Percentiles rank a stretch among this genome's conserved stretches.
These are phyloP conservation scores for Scomber japonicus DNA, from an alignment of 2,113 vertebrate genomes.

Conservation along the genomic window DNA sequence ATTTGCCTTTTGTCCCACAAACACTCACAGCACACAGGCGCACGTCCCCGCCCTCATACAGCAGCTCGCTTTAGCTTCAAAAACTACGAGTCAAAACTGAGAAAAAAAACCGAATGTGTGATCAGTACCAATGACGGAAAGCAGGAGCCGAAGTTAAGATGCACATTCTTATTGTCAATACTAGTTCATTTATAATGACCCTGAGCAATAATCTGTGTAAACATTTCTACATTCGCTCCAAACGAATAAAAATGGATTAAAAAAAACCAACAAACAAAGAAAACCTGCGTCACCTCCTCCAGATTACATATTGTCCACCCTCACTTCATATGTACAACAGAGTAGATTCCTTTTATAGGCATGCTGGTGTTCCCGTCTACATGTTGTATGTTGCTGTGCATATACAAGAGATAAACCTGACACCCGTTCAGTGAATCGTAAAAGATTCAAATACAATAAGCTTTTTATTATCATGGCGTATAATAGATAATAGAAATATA, in stretches of 20 bases:
- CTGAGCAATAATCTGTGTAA: slow-evolving; percentile 83
- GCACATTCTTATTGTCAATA: slow-evolving; percentile 76
- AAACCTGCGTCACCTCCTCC: slow-evolving; percentile 25
- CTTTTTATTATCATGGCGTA: slow-evolving; percentile 10
- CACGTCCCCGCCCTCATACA: slow-evolving; percentile 21
- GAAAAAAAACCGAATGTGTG: background rate
- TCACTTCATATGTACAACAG: slow-evolving; percentile 25
- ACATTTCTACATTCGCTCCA: slow-evolving; percentile 77
- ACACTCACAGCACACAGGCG: slow-evolving; percentile 1
- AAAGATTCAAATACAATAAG: slow-evolving; percentile 25
- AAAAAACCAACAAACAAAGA: background rate
- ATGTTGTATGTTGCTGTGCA: slow-evolving; percentile 55
- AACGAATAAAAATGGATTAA: slow-evolving; percentile 45
- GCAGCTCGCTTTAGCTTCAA: slow-evolving; percentile 2
- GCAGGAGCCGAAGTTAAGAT: slow-evolving; percentile 38
- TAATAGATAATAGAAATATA: slow-evolving; percentile 52
- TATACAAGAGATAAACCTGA: slow-evolving; percentile 50
- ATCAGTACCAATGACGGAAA: slow-evolving; percentile 6
- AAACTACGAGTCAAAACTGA: background rate
- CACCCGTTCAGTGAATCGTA: slow-evolving; percentile 45
- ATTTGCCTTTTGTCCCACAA: slow-evolving; percentile 24
- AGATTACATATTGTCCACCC: slow-evolving; percentile 24
- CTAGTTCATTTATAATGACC: slow-evolving; percentile 77
- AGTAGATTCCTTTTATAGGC: slow-evolving; percentile 56
- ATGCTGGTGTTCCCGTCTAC: slow-evolving; percentile 75